A percentile compares a stretch with the other conserved stretches of the same genome.
Evolutionary conservation across 2,888 invertebrate species (phyloP).

Genomic region (Odontomyia ornata): DNA sequence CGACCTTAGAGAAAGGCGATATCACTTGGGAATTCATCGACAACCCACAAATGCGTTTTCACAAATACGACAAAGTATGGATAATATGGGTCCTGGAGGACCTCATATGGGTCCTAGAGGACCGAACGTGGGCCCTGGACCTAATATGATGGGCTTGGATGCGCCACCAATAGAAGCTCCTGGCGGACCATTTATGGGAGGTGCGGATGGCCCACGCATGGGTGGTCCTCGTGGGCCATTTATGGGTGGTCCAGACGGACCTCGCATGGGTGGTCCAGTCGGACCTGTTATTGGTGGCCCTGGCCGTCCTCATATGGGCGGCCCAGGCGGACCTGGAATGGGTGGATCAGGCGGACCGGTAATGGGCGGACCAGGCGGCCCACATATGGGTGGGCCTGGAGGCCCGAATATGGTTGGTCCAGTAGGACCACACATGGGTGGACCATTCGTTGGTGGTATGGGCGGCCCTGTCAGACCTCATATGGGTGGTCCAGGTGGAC

Average conservation of each 20-base stretch:
- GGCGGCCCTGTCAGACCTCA: no score
- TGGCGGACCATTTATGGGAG: background rate
- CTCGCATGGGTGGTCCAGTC: background rate
- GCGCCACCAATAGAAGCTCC: background rate
- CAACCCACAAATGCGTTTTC: slow-evolving; percentile 36
- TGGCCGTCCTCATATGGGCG: background rate
- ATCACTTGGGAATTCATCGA: slow-evolving; percentile 72
- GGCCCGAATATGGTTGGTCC: slow-evolving; percentile 3
- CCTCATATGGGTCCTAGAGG: slow-evolving; percentile 43
- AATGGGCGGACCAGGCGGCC: background rate
- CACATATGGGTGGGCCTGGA: background rate
- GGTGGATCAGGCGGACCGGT: background rate
- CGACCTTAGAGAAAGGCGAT: slow-evolving; percentile 70
- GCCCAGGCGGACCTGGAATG: slow-evolving; percentile 5
- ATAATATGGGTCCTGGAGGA: slow-evolving; percentile 40
- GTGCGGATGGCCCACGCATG: background rate
- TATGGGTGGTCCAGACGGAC: background rate
- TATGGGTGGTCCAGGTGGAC: background rate
- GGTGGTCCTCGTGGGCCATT: background rate
- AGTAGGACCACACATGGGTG: slow-evolving; percentile 11
- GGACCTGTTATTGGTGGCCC: slow-evolving; percentile 7
- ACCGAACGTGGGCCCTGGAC: slow-evolving; percentile 48
- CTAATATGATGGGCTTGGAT: slow-evolving; percentile 56
- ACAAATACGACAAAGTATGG: slow-evolving; percentile 30
- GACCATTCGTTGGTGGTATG: background rate